Conservation (phyloP, 2,113 vertebrate species). For the Neopipo cinnamomea region DNA sequence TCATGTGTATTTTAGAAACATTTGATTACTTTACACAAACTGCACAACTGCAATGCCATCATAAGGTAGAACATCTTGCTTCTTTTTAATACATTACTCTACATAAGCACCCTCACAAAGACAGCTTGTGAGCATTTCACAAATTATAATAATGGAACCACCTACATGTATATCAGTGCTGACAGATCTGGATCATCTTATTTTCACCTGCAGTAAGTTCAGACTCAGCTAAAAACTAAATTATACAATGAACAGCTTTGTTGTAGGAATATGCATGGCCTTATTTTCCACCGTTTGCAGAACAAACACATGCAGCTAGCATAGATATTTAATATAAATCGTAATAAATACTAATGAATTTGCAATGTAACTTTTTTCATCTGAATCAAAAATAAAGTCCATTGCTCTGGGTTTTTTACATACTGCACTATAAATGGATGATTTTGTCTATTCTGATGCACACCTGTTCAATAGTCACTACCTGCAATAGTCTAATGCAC, state of each 20-base stretch:
- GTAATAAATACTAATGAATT: slow-evolving; percentile 16
- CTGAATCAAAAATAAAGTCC: background rate
- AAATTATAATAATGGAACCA: slow-evolving; percentile 76
- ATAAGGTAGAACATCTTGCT: slow-evolving; percentile 69
- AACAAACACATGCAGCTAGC: slow-evolving; percentile 16
- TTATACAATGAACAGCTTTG: slow-evolving; percentile 74
- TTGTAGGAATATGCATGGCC: slow-evolving; percentile 68
- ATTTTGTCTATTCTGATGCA: background rate
- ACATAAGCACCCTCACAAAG: slow-evolving; percentile 69
- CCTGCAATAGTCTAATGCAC: background rate
- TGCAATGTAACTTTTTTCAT: background rate
- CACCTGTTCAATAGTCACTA: background rate
- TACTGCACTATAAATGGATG: background rate
- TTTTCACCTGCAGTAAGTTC: slow-evolving; percentile 77
- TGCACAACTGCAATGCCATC: slow-evolving; percentile 64
- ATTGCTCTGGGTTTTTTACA: background rate
- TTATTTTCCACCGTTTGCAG: slow-evolving; percentile 63
- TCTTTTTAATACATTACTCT: slow-evolving; percentile 72
- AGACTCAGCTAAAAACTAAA: slow-evolving; percentile 74
- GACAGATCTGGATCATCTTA: slow-evolving; percentile 75
- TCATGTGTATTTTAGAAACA: slow-evolving; percentile 56
- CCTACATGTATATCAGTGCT: slow-evolving; percentile 71
- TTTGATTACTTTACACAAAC: slow-evolving; percentile 65
- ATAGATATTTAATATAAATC: slow-evolving; percentile 44
- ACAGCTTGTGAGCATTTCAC: slow-evolving; percentile 74